Evolutionary conservation across 2,113 vertebrate species (phyloP), one percentile per base, ranked within the genome.

Genomic region (Variabilichromis moorii): DNA sequence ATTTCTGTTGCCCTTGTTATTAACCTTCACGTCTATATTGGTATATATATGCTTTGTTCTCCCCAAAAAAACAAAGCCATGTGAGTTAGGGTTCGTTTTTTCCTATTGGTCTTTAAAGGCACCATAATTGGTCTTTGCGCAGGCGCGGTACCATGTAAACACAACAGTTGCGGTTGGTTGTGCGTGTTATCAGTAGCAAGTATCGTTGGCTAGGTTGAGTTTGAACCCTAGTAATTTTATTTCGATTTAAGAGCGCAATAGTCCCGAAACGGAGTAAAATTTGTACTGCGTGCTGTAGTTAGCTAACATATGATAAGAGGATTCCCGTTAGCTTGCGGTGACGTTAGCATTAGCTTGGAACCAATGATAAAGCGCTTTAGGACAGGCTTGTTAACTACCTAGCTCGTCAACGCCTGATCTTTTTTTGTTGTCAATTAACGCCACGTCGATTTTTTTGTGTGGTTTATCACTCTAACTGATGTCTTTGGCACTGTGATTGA

Each of bases 131-230:
- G 7, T 80, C 2, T 45, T 3, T 13, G 93, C 95, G 95, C 96
- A 96, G 84, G 5, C 96, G 95, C 93, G 89, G 31, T 94, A 2
- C 2, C 90, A 94, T 96, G 96, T 97, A 96, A 97, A 97, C 96
- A 97, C 84, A 95, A 80, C 88, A 11, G 78, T 55, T 63, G 90
- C 86, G 73, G 68, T 55, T 63, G 80, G 61, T 42, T 86, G 83
- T 90, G 26, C 45, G 17, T 31, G 17, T 87, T 87, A 59, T 63
- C 37, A 37, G 26, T 17, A 40, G 8, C 61, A 84, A n/a, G 51
- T 76, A 3, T 26, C 57, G 28, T 12, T 68, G 40, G 51, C 51
- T 79, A 19, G 14, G 9, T 45, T 31, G 16, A 84, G 71, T 26
- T 45, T 8, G 45, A 82, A 17, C 2, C 2, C 19, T 4, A 10